Base-by-base conservation (phyloP, 1,140 invertebrate genomes). In the Aphidius gifuensis region DNA sequence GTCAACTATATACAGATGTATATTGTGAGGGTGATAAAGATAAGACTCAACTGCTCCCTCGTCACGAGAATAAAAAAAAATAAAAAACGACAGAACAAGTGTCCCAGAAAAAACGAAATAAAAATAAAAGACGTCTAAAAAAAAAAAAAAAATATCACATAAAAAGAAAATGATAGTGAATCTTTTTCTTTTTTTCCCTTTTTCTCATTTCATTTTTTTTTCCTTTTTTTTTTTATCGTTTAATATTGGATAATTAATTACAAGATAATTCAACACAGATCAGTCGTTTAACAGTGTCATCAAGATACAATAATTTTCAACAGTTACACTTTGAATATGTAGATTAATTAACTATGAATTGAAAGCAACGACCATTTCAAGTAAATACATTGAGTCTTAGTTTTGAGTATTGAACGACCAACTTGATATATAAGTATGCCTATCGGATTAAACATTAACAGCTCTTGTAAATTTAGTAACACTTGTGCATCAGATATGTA, bases 251-350 rank as follows among this genome's bases (percentile, higher is more conserved):
- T 46, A 61, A 54, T 54, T 50, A 54, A 61, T 61, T 61, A 55
- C 50, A 42, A 21, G 59, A 49, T 16, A n/a, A n/a, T 44, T 61
- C 23, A 61, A 46, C 59, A 61, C 54, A 51, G 50, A 44, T 5
- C 16, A 49, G 44, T 32, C 23, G 23, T 1, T 32, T 32, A 32
- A 32, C 23, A 32, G 23, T 32, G 23, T 32, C 23, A 32, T 32
- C 4, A 53, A 40, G 48, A 55, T 40, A 42, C 49, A 43, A 51
- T 44, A 55, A 55, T 58, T 63, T 58, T 56, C 53, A 8, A 57
- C 56, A 63, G 58, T 63, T 63, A 63, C 48, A 63, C 48, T 38
- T 63, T 58, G 56, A 63, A 63, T 63, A 63, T 63, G 61, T 56
- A 63, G 61, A 63, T 63, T 63, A 63, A 48, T 53, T 42, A 9